Conservation (phyloP, 2,888 invertebrate genomes). For the Lissocephala sabroskyi region DNA sequence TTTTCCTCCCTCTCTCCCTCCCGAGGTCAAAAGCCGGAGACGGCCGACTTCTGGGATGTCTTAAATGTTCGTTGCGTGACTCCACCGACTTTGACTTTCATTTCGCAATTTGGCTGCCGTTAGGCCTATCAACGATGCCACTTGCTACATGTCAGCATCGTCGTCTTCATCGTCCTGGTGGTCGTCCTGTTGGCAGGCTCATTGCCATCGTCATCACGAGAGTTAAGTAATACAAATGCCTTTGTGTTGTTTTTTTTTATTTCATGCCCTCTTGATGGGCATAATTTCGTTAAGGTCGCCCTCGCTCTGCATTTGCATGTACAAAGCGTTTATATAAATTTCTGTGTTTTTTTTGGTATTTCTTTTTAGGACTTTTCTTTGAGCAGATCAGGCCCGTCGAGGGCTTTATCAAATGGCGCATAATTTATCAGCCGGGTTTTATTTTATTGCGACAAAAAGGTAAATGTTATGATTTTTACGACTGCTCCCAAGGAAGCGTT, state of each 20-base stretch:
- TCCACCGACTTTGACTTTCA: slow-evolving; percentile 34
- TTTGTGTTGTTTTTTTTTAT: not conserved
- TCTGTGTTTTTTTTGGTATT: not conserved
- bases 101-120: slow-evolving; percentile 9
- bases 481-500: too few relatives aligned
- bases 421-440: slow-evolving; percentile 41
- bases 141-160: slow-evolving; percentile 11
- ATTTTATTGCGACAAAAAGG: slow-evolving; percentile 29
- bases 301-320: slow-evolving; percentile 8
- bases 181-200: too few relatives aligned
- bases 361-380: not conserved
- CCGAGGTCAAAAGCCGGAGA: too few relatives aligned
- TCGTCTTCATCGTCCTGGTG: too few relatives aligned
- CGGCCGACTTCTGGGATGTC: not conserved
- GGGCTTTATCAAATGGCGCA: slow-evolving; percentile 48
- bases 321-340: too few relatives aligned
- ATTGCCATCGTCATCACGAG: slow-evolving; percentile 11
- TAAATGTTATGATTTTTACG: slow-evolving; percentile 5
- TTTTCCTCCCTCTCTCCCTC: too few relatives aligned
- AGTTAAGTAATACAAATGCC: slow-evolving; percentile 27
- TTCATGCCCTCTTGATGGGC: slow-evolving; percentile 21
- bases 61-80: slow-evolving; percentile 52
- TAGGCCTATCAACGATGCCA: slow-evolving; percentile 37
- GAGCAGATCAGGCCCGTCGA: not conserved
- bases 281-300: slow-evolving; percentile 37